Evolutionary conservation across 92 coral and sea anemone species (phyloP), one percentile per base, ranked within the genome.

Genomic region (Parazoanthus darwini): DNA sequence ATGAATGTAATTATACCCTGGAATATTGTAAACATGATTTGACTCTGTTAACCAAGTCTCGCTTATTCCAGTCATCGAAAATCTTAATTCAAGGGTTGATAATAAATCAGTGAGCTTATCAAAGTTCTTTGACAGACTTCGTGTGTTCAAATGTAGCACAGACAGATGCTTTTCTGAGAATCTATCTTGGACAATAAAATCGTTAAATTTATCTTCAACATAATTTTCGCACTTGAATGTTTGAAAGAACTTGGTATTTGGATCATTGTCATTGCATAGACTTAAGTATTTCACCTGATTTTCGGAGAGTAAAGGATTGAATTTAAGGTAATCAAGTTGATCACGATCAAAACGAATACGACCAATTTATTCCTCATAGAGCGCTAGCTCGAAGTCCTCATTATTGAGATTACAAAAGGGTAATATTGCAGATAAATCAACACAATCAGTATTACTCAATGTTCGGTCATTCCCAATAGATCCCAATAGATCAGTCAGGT

Each of bases 1-100:
- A 79, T 89, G 91, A 75, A 89, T 79, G 42, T 38, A 82, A 74
- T 89, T 89, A 63, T 89, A 89, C 39, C 89, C 91, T 72, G 39
- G 65, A 50, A 89, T 82, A 84, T 84, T 51, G 58, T 50, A 46
- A 15, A 78, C 3, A 78, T 67, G 73, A 26, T 67, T 26, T 0
- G 33, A 29, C 33, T 29, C 33, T 25, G 16, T 65, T 65, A 65
- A 65, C 70, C 70, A 65, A 65, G 70, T 65, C 23, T 65, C 73
- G 29, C 73, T 67, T n/a, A 88, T 50, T 79, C 90, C 79, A 15
- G 77, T 88, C 65, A 77, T 85, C 26, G 90, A 88, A 73, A 80
- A 88, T 39, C 80, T 80, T 5, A 71, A 67, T 50, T 71, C 77
- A 58, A 88, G 23, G 63, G 29, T 87, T 29, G 43, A 65, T 23